phyloP scores from a whole-genome alignment of 2,113 vertebrate species.

The Gasterosteus aculeatus region DNA sequence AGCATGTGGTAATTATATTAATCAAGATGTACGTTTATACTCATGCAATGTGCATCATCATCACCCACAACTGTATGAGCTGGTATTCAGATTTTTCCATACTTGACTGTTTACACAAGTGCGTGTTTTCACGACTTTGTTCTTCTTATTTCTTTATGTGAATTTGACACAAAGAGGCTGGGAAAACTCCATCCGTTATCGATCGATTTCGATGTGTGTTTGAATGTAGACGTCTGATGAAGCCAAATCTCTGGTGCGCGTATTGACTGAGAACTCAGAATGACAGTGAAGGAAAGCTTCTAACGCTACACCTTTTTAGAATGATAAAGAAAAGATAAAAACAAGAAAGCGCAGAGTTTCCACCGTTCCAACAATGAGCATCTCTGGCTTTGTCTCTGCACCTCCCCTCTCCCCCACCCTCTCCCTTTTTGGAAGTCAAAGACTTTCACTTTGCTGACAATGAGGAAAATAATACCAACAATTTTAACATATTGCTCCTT shows the following conservation, averaged over 20 bases:
- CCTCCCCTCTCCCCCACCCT: no score
- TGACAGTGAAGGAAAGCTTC: no score
- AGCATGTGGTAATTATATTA: conserved; percentile 1
- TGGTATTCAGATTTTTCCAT: background rate
- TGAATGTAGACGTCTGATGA: no score
- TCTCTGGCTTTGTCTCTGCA: background rate
- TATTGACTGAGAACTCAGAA: no score
- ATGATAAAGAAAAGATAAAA: no score
- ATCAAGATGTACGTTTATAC: background rate
- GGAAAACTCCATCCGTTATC: background rate
- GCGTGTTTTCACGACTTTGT: background rate
- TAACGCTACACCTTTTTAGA: no score
- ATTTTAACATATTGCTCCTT: conserved; percentile 8
- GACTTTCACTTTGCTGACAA: conserved; percentile 9
- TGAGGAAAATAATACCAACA: background rate
- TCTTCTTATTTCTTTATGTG: no score
- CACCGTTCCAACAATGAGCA: background rate
- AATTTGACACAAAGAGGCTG: no score
- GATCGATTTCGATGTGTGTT: no score
- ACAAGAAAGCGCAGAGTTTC: no score
- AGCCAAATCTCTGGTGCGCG: no score
- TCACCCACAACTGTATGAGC: conserved; percentile 5
- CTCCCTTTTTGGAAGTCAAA: background rate
- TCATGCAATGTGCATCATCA: background rate
- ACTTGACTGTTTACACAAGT: background rate